A percentile compares a stretch with the other conserved stretches of the same genome.
phyloP scores from a whole-genome alignment of 1,140 invertebrate genomes.

The Meloidogyne floridensis region DNA sequence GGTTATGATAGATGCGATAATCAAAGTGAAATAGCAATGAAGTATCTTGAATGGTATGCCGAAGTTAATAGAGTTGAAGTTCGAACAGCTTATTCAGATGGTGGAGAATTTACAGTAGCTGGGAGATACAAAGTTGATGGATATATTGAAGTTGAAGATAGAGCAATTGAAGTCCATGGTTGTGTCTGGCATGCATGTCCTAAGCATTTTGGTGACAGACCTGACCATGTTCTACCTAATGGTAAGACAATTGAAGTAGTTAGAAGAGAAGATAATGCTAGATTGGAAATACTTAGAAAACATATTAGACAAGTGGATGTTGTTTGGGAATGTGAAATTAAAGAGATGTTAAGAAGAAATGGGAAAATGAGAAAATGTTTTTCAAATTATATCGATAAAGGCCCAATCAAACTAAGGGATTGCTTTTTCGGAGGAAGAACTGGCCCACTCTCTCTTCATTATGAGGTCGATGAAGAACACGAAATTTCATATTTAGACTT shows the following conservation, averaged over 20 bases:
- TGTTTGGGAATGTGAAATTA: conserved; percentile 24
- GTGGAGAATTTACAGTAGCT: neutral
- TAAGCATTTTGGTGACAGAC: neutral
- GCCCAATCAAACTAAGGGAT: neutral
- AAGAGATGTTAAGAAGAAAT: neutral
- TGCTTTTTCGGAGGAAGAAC: conserved; percentile 16
- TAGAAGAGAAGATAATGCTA: neutral
- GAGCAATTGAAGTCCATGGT: conserved; percentile 16
- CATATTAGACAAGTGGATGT: neutral
- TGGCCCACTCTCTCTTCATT: neutral
- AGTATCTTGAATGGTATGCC: conserved; percentile 25
- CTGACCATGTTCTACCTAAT: conserved; percentile 14
- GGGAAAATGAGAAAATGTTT: conserved; percentile 11
- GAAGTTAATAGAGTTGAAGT: conserved; percentile 16
- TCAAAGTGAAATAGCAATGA: conserved; percentile 25
- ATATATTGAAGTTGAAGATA: conserved; percentile 7
- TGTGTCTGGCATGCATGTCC: conserved; percentile 19
- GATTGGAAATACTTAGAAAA: neutral
- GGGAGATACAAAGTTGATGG: neutral
- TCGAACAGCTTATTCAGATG: conserved; percentile 2
- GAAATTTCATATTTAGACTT: conserved; percentile 22
- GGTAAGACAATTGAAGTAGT: neutral
- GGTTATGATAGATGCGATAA: conserved; percentile 1
- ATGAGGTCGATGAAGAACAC: neutral
- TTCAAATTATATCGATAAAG: neutral